Conservation (phyloP, 2,888 invertebrate species). For the Stenchaetothrips biformis region DNA sequence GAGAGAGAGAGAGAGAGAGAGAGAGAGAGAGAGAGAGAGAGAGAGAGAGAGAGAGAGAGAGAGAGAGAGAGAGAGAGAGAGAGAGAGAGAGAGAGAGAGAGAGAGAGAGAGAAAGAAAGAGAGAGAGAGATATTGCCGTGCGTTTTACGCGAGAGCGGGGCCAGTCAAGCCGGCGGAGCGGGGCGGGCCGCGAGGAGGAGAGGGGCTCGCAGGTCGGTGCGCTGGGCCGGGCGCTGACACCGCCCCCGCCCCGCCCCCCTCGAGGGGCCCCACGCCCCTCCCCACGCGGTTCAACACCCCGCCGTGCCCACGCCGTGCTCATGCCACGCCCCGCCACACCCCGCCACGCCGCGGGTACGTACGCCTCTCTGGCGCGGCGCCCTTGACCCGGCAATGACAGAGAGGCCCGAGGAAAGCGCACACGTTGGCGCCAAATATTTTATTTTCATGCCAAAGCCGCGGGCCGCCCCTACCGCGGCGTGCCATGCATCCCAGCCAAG, state of each 20-base stretch:
- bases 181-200: not conserved
- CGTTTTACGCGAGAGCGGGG: not conserved
- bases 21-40: no score
- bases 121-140: not conserved
- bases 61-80: not conserved
- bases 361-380: not conserved
- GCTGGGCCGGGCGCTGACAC: constrained; percentile 9
- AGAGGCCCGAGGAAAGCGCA: no score
- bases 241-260: not conserved
- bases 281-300: not conserved
- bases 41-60: not conserved
- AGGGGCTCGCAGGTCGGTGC: not conserved
- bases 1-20: not conserved
- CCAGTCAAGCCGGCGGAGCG: not conserved
- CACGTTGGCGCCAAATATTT: no score
- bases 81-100: not conserved
- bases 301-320: not conserved
- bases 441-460: not conserved
- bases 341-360: not conserved
- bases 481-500: not conserved
- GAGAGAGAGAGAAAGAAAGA: not conserved
- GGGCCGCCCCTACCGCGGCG: not conserved
- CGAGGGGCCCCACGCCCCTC: not conserved
- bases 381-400: not conserved
- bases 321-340: not conserved